Conservation (phyloP, 2,113 vertebrate genomes). For the Donacobius atricapilla region DNA sequence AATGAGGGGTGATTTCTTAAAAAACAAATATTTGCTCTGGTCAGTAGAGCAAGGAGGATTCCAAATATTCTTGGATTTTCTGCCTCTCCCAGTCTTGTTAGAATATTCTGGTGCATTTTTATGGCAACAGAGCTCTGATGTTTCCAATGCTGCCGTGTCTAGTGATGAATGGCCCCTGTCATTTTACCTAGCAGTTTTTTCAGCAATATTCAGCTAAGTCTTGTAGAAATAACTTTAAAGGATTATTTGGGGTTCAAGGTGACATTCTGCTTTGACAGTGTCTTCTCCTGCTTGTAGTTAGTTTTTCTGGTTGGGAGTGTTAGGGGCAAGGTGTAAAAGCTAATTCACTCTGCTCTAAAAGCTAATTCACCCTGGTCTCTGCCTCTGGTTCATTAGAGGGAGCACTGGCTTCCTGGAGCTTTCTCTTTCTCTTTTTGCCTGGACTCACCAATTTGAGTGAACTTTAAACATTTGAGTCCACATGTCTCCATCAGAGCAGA, state of each 20-base stretch:
- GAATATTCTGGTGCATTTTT: background rate
- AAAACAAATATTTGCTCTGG: background rate
- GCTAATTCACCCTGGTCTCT: background rate
- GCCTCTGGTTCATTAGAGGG: fast-evolving
- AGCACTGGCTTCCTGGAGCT: background rate
- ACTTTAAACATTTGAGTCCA: background rate
- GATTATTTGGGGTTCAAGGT: background rate
- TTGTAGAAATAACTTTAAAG: background rate
- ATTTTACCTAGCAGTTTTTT: background rate
- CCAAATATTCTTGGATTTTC: background rate
- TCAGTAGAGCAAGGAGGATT: background rate
- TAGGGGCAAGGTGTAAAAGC: background rate
- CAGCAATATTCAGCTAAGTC: background rate
- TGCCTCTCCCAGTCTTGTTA: background rate
- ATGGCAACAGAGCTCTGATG: background rate
- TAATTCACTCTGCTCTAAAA: background rate
- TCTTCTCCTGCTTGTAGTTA: background rate
- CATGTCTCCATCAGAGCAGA: fast-evolving
- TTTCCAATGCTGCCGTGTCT: background rate
- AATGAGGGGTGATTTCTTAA: background rate
- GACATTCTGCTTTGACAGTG: background rate
- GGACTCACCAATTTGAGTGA: background rate
- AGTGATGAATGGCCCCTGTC: background rate
- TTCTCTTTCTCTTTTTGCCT: background rate
- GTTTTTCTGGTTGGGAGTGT: background rate